These are phyloP conservation scores for Apotomis turbidana DNA, from an alignment of 2,888 invertebrate species.

Conservation along the genomic window DNA sequence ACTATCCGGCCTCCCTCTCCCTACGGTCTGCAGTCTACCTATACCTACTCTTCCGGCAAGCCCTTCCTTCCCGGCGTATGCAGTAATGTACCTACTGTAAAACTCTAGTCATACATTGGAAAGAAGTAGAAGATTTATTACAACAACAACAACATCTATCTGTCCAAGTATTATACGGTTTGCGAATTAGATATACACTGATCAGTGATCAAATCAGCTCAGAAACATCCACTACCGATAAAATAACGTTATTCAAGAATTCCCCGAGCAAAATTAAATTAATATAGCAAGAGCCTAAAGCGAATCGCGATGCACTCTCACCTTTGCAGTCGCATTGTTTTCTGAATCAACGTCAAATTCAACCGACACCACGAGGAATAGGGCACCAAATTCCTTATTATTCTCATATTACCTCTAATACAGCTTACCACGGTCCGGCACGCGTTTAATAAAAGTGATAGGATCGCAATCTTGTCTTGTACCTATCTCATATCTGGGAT, in stretches of 20 bases:
- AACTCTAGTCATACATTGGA: too few relatives aligned
- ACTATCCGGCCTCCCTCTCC: too few relatives aligned
- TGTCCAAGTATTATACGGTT: too few relatives aligned
- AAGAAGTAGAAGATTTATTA: too few relatives aligned
- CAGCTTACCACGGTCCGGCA: conserved; percentile 49
- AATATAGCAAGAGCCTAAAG: conserved; percentile 8
- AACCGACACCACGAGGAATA: conserved; percentile 18
- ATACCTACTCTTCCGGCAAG: too few relatives aligned
- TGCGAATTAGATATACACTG: too few relatives aligned
- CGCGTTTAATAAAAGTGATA: conserved; percentile 46
- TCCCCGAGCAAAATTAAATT: conserved; percentile 1
- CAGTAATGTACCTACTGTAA: too few relatives aligned
- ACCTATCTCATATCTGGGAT: conserved; percentile 46
- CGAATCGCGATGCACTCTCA: conserved; percentile 22
- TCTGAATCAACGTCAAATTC: conserved; percentile 25
- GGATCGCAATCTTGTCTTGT: conserved; percentile 50
- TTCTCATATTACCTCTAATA: conserved; percentile 45
- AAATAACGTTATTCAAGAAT: conserved; percentile 12
- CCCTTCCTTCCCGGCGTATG: too few relatives aligned
- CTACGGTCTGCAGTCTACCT: too few relatives aligned
- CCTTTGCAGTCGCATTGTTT: conserved; percentile 23
- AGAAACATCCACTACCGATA: neutral
- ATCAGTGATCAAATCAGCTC: too few relatives aligned
- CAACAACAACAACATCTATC: too few relatives aligned
- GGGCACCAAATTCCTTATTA: conserved; percentile 42